Base-by-base conservation (phyloP, 2,888 invertebrate genomes). In the Erebia palarica region DNA sequence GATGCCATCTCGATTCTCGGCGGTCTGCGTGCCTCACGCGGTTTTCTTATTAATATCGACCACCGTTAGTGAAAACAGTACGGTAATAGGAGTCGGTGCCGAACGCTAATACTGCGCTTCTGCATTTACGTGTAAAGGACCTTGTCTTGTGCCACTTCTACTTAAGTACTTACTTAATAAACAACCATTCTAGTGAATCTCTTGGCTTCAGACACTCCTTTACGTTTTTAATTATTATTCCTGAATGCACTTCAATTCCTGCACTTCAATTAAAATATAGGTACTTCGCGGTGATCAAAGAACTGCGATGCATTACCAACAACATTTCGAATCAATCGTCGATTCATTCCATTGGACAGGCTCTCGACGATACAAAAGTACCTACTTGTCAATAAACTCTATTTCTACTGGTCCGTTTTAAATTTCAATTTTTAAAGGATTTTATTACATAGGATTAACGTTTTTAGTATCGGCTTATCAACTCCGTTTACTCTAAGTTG, bases 1-100 rank as follows among this genome's bases (percentile, higher is more conserved):
- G 67, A 60, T 68, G 14, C 58, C 51, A 59, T 63, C 61, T 59
- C 60, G 42, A 75, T 81, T 59, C 61, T 59, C 58, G 42, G 75
- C 81, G 78, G 80, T 81, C 80, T 80, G 81, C 83, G 84, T 84
- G 83, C 80, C 78, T 84, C 84, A 80, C 83, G 82, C 82, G 84
- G 84, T 85, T 84, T 85, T 81, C 44, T 60, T 67, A 68, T 65
- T 71, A n/a, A n/a, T n/a, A 61, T 64, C 55, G 51, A 59, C 77
- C 70, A 76, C 78, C 78, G 75, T 75, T 75, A 81, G 80, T 81
- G 80, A 84, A 85, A 86, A 84, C 60, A 57, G 70, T 71, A 75
- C 76, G 73, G 78, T 85, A 83, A 84, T 87, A 84, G 81, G 75
- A 80, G 79, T 71, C 78, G 70, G 79, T 79, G 75, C 75, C 77